Base-by-base conservation (phyloP, 2,888 invertebrate genomes). In the Acleris literana region DNA sequence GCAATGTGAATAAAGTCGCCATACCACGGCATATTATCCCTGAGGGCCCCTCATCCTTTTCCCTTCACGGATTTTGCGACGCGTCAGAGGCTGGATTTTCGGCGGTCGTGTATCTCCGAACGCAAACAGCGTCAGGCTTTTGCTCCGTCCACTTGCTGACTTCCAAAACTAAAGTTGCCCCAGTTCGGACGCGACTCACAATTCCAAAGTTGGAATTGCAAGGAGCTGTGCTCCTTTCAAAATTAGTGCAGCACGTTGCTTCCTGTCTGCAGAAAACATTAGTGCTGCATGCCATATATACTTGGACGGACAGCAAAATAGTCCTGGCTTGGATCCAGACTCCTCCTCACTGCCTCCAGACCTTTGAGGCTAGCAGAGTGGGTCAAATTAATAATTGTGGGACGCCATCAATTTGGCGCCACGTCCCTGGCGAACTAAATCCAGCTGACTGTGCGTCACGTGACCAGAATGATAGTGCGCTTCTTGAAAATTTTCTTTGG, bases 161-260 rank as follows among this genome's bases (percentile, higher is more conserved):
- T 48, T 33, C 57, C 13, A 63, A 63, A 39, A 57, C 39, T 46
- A 63, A 63, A 39, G 63, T 63, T 20, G 63, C 63, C 16, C 57
- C 63, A 13, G 43, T 63, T 43, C 43, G 55, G 20, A 55, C 62
- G 5, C 44, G 18, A 13, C 22, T 55, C 6, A 63, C 62, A 17
- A 63, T 63, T 48, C 62, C 62, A 11, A 54, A 55, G 16, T 11
- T 63, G 62, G 62, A 63, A 33, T 25, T 63, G n/a, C 20, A 39
- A 39, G 62, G 62, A 22, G 62, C 29, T 48, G 16, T n/a, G 16
- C 58, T 59, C 22, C 58, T 59, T 20, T 59, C 58, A 22, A 59
- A 59, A 25, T 29, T 59, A n/a, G n/a, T 59, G 16, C 48, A 59
- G 25, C 58, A 59, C 48, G 29, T 48, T 20, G 56, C 44, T 25